Evolutionary conservation across 2,113 vertebrate species (phyloP), one percentile per base, ranked within the genome.

Genomic region (Alaudala cheleensis): DNA sequence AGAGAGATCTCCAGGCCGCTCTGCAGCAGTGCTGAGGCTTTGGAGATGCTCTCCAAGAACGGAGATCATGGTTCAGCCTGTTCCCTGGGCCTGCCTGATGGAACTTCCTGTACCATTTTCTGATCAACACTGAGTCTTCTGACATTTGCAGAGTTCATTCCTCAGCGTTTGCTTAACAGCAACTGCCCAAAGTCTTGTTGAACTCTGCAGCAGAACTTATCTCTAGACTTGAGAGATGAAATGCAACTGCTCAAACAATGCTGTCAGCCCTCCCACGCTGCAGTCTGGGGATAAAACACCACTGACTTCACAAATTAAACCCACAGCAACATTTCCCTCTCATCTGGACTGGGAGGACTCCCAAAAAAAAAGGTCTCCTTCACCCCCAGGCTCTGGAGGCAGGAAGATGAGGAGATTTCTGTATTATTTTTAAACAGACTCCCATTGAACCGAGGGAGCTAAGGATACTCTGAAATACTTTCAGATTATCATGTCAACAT

Each of bases 301-400:
- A 61, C 39, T 7, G 54, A 45, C 61, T 53, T 15, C 23, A 56
- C 11, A 21, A 62, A 58, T 24, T n/a, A 44, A 65, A 16, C 19
- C 45, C 81, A 71, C 42, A 40, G 8, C 72, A 65, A 10, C 3
- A 5, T 29, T 31, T 28, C 33, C n/a, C 34, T 62, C 61, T 77
- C 50, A 81, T 81, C 44, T 45, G 9, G 10, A 77, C 37, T 61
- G 62, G 22, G 17, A 86, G 45, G 37, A 72, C 64, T 78, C 58
- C 37, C 71, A 54, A 58, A 42, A 37, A 42, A 37, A 90, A 96
- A 92, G 80, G 89, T 92, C 83, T 83, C 76, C 64, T 83, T 77
- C 80, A 80, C 21, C 89, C 72, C 28, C 79, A 86, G 80, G 93
- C 86, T 88, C 67, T 61, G 15, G 31, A 83, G 67, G 76, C 67